A percentile compares a stretch with the other conserved stretches of the same genome.
These are phyloP conservation scores for Lindbergichthys nudifrons DNA, from an alignment of 2,797 vertebrate genomes.

Conservation along the genomic window DNA sequence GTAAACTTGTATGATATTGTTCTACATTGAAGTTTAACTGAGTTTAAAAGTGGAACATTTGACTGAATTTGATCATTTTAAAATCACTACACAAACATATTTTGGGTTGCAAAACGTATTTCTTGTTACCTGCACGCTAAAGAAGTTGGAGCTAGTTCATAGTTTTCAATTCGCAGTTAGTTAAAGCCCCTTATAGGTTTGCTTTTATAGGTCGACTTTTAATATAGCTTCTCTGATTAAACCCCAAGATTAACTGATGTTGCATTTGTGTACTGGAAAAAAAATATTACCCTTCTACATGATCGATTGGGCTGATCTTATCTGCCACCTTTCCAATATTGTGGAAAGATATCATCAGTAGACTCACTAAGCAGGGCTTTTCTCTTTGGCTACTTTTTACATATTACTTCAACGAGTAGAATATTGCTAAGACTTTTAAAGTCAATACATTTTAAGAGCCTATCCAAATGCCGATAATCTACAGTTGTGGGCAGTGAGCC, in stretches of 20 bases:
- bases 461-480: constrained; percentile 31
- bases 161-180: constrained; percentile 2
- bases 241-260: constrained; percentile 39
- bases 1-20: too few species aligned
- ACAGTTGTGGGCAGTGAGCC: neutral
- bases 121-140: neutral
- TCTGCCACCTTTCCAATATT: constrained; percentile 68
- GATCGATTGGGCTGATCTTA: constrained; percentile 69
- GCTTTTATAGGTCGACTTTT: constrained; percentile 46
- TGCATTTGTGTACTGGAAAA: constrained; percentile 31
- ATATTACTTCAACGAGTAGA: constrained; percentile 37
- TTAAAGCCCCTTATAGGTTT: constrained; percentile 20
- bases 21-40: too few species aligned
- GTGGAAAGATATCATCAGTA: constrained; percentile 58
- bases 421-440: constrained; percentile 51
- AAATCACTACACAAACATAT: neutral
- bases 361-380: constrained; percentile 8
- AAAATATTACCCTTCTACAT: constrained; percentile 57
- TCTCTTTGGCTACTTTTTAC: constrained; percentile 37
- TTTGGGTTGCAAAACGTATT: neutral
- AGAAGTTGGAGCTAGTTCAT: neutral
- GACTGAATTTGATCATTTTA: neutral
- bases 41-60: too few species aligned
- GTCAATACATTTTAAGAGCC: constrained; percentile 34
- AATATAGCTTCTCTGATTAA: constrained; percentile 51